Evolutionary conservation across 2,888 invertebrate species (phyloP).

Genomic region (Limnephilus auricula): DNA sequence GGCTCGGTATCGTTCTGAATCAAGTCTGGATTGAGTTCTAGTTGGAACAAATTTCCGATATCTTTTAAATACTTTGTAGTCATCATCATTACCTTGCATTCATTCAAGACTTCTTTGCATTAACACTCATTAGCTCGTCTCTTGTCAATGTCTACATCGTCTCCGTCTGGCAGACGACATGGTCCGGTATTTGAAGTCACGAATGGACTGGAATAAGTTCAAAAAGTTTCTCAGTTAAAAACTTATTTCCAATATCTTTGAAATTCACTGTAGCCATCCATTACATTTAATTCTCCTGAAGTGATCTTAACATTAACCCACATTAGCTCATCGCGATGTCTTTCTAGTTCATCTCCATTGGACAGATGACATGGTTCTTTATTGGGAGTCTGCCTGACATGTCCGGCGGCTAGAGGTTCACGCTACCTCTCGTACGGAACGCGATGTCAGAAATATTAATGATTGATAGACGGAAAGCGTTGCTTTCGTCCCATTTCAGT

Average conservation of each 20-base stretch:
- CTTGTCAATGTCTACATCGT: neutral
- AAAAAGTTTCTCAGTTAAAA: neutral
- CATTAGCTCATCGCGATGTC: neutral
- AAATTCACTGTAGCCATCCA: neutral
- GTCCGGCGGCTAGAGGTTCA: conserved; percentile 2
- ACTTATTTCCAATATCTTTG: neutral
- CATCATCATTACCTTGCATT: neutral
- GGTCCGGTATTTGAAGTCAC: neutral
- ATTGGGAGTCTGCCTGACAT: neutral
- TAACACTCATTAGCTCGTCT: neutral
- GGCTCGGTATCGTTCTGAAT: neutral
- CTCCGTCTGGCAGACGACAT: neutral
- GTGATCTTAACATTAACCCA: neutral
- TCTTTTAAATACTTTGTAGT: neutral
- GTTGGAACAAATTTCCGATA: neutral
- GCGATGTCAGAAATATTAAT: conserved; percentile 1
- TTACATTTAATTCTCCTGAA: neutral
- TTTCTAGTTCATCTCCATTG: neutral
- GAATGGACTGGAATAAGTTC: neutral
- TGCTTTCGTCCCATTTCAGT: neutral
- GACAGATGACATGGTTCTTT: neutral
- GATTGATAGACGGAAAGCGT: conserved; percentile 6
- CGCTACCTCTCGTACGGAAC: neutral
- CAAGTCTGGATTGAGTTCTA: neutral
- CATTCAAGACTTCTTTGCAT: no score